Base-by-base conservation (phyloP, 1,140 invertebrate genomes). In the Pogonus chalceus region DNA sequence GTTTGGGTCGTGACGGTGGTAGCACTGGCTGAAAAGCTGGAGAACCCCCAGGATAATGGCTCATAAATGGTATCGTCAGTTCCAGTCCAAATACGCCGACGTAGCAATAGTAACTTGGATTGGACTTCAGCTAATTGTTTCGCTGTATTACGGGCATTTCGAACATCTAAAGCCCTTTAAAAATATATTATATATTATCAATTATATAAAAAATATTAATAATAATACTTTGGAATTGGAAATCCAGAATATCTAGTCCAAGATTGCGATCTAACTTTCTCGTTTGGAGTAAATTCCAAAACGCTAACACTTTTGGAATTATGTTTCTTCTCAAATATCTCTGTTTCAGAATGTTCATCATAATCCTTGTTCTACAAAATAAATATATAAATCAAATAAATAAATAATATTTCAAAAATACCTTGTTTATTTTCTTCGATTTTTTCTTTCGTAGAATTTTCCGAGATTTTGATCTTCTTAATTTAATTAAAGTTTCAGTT, bases 31-130 rank as follows among this genome's bases (percentile, higher is more conserved):
- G n/a, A n/a, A 58, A 78, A 71, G 59, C 69, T 76, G 2, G 77
- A 77, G 39, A 77, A 68, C 3, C 78, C 79, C 79, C 79, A 81
- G 18, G 79, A 80, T 12, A 83, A 55, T 31, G 81, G 79, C 0
- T 70, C 66, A 54, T 60, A 49, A 21, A 55, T 46, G 31, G 59
- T 60, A 55, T 66, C 64, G 2, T 59, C 62, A 21, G 62, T 49
- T 4, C 68, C 68, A 55, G 65, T 65, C 68, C 68, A 70, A 3
- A 70, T 43, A 59, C 64, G 65, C 56, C 66, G 65, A 56, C 66
- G 68, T 35, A 70, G 56, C 7, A 63, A 56, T 22, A 65, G 57
- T 9, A 70, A 53, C 56, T 67, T 70, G 2, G 62, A 62, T 60
- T 70, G 68, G 4, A 70, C 66, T 59, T 68, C 63, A 9, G 62